A percentile compares a stretch with the other conserved stretches of the same genome.
phyloP scores from a whole-genome alignment of 2,888 invertebrate species.

The Melipona bicolor region DNA sequence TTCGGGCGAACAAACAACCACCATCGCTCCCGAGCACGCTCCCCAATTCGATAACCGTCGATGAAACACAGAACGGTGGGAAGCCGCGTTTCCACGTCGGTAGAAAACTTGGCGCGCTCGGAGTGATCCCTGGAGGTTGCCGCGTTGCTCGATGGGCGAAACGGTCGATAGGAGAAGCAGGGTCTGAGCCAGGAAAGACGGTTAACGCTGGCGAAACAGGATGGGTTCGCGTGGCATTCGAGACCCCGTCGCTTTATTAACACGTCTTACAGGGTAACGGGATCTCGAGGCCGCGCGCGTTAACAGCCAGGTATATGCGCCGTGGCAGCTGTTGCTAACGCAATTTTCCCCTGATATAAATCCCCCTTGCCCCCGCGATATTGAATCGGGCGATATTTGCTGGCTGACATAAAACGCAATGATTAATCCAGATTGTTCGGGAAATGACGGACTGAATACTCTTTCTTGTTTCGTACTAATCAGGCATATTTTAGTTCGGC shows the following conservation, averaged over 20 bases:
- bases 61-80: constrained; percentile 18
- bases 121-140: constrained; percentile 55
- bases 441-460: no score
- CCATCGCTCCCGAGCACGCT: background rate
- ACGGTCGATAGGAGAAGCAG: constrained; percentile 26
- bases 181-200: background rate
- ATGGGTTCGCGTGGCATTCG: constrained; percentile 54
- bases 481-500: no score
- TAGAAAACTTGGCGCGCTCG: constrained; percentile 63
- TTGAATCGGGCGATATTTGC: constrained; percentile 76
- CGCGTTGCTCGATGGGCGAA: constrained; percentile 14
- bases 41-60: constrained; percentile 32
- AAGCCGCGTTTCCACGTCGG: constrained; percentile 39
- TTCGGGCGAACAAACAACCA: constrained; percentile 19
- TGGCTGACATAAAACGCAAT: background rate
- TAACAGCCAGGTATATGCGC: constrained; percentile 71
- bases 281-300: constrained; percentile 63
- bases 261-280: constrained; percentile 72
- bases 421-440: background rate
- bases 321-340: constrained; percentile 79
- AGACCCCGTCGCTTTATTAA: constrained; percentile 73
- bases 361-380: constrained; percentile 73
- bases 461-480: no score
- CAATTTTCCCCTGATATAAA: constrained; percentile 80
- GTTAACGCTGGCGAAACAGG: constrained; percentile 60